Evolutionary conservation across 1,140 invertebrate species (phyloP), one percentile per base, ranked within the genome.

Genomic region (Eriocheir sinensis): DNA sequence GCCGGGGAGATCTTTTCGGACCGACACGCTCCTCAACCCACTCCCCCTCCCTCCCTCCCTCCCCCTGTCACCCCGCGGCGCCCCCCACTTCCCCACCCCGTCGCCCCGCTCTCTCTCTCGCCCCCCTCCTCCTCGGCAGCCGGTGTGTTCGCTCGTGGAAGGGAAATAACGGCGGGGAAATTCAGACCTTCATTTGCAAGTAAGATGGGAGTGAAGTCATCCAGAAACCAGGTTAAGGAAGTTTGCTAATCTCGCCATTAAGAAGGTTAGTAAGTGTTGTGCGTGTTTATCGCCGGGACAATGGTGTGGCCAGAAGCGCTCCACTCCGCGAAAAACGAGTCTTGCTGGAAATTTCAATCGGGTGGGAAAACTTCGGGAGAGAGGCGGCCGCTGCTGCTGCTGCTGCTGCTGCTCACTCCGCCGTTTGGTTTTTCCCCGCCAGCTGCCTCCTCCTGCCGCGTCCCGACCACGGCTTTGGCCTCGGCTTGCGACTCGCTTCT

Each of bases 221-320:
- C 93, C 93, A 89, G 86, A 94, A 94, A 94, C 93, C 85, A 90
- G 93, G 93, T 41, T 89, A 79, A 79, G 86, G 53, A 94, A 94
- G 85, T 93, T 90, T 89, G 93, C 93, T 94, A 94, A 90, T 90
- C 86, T 89, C 17, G 60, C 41, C 80, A 86, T 38, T 44, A 94
- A 89, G 93, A 79, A 89, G 32, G 85, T 53, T 41, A 89, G 92
- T 89, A 36, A 34, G 91, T 81, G 60, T 40, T 80, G 36, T 79
- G 38, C 48, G 79, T 93, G 91, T 85, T 93, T 41, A 93, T 93
- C 21, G 91, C 40, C 80, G 48, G 34, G 91, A 85, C 34, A 48
- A 88, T 6, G 60, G 80, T 83, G 17, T 27, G 41, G 91, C 34
- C 80, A 34, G 6, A 44, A 60, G 91, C 30, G 36, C 40, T 27